Evolutionary conservation across 2,888 invertebrate genomes (phyloP).

Genomic region (Harpagoxenus sublaevis): DNA sequence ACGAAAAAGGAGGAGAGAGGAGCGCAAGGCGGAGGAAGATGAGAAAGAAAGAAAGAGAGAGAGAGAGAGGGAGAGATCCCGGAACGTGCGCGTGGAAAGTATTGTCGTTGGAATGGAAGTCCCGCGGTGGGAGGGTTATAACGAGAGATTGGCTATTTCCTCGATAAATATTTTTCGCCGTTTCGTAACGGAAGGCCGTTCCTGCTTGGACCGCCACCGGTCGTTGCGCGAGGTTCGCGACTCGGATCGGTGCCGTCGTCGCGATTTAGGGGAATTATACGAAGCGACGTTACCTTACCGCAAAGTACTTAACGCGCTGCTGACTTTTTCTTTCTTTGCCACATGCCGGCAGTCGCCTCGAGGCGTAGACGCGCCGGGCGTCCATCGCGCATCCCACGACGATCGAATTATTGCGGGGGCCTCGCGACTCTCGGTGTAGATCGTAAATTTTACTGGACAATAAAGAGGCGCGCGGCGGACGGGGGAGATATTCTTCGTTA

Average conservation of each 20-base stretch:
- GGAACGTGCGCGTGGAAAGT: slow-evolving; percentile 42
- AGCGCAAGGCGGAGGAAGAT: not conserved
- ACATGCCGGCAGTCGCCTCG: not conserved
- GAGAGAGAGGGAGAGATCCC: slow-evolving; percentile 22
- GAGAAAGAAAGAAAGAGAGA: not conserved
- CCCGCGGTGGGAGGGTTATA: slow-evolving; percentile 58
- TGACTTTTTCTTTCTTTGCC: not conserved
- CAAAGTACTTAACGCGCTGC: not conserved
- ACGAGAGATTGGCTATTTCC: slow-evolving; percentile 56
- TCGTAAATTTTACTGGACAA: slow-evolving; percentile 72
- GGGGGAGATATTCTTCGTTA: slow-evolving; percentile 68
- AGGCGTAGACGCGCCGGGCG: slow-evolving; percentile 48
- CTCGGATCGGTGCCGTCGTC: not conserved
- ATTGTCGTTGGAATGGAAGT: slow-evolving; percentile 43
- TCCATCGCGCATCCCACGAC: slow-evolving; percentile 52
- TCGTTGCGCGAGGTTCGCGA: not conserved
- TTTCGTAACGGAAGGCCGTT: slow-evolving; percentile 58
- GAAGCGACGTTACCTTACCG: slow-evolving; percentile 8
- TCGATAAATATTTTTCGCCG: slow-evolving; percentile 56
- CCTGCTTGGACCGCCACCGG: slow-evolving; percentile 18
- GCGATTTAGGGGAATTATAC: not conserved
- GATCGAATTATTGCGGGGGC: slow-evolving; percentile 73
- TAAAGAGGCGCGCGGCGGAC: slow-evolving; percentile 68
- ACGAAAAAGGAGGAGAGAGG: slow-evolving; percentile 43
- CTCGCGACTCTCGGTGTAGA: slow-evolving; percentile 71